phyloP scores from a whole-genome alignment of 2,113 vertebrate species.

The Ageneiosus marmoratus region DNA sequence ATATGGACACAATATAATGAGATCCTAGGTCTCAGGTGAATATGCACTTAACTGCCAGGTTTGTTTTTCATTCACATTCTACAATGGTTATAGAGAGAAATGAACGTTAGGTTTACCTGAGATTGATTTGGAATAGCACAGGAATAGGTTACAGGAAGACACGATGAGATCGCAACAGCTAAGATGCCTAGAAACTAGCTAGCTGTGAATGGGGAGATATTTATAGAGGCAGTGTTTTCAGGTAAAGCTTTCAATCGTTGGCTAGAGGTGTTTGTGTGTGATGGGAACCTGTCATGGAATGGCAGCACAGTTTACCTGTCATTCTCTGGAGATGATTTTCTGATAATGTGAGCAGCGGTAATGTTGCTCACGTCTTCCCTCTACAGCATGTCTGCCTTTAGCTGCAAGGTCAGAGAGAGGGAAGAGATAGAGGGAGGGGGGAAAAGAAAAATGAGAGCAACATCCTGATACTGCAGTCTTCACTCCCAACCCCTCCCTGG shows the following conservation, averaged over 20 bases:
- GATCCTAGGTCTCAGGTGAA: background rate
- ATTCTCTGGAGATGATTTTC: constrained; percentile 34
- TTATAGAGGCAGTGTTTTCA: background rate
- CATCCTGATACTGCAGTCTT: constrained; percentile 23
- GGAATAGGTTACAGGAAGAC: background rate
- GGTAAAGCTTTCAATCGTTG: background rate
- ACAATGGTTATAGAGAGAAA: background rate
- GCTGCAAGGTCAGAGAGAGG: constrained; percentile 50
- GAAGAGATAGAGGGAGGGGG: constrained; percentile 22
- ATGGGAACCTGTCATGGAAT: constrained; percentile 28
- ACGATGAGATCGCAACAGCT: too few species aligned
- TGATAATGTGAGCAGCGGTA: constrained; percentile 37
- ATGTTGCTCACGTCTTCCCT: constrained; percentile 23
- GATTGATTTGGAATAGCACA: too few species aligned
- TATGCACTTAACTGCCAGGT: background rate
- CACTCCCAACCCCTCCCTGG: background rate
- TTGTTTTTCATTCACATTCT: background rate
- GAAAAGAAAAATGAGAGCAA: background rate
- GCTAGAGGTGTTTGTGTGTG: background rate
- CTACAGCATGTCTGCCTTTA: constrained; percentile 30
- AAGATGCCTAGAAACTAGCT: background rate
- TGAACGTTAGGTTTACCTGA: background rate
- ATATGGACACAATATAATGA: background rate
- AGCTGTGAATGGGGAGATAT: background rate
- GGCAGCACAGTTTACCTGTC: constrained; percentile 16